A percentile compares a stretch with the other conserved stretches of the same genome.
phyloP scores from a whole-genome alignment of 2,113 vertebrate genomes.

The Thamnophis sirtalis region DNA sequence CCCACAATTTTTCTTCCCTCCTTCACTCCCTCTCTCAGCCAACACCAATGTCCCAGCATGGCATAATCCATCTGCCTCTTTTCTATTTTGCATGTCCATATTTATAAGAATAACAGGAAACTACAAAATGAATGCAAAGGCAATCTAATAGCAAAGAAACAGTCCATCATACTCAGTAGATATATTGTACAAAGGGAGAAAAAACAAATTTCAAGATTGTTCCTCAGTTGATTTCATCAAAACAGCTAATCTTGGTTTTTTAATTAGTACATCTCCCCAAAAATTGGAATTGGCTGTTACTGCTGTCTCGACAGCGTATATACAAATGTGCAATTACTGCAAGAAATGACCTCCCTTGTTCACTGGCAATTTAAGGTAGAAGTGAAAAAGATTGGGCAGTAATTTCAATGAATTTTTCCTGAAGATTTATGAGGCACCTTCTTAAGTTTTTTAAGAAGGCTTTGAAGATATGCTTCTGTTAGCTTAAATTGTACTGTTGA shows the following conservation, averaged over 20 bases:
- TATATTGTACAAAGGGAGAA: not conserved
- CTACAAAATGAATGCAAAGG: not conserved
- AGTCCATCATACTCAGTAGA: too few relatives aligned
- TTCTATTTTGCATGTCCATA: not conserved
- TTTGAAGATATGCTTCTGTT: not conserved
- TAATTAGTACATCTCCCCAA: too few relatives aligned
- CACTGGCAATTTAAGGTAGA: not conserved
- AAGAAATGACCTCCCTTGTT: not conserved
- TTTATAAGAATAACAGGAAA: not conserved
- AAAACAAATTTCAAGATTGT: not conserved
- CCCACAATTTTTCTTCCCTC: not conserved
- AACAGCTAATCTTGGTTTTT: not conserved
- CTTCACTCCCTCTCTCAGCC: not conserved
- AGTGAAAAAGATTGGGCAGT: not conserved
- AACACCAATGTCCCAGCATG: not conserved
- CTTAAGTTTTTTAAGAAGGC: not conserved
- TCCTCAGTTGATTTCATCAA: not conserved
- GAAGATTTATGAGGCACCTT: not conserved
- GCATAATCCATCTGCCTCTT: not conserved
- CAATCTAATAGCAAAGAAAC: not conserved
- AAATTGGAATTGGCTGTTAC: not conserved
- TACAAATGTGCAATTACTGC: not conserved
- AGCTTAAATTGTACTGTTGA: not conserved
- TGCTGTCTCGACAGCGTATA: not conserved
- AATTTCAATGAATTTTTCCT: not conserved